These are phyloP conservation scores for Hypomecis atomaria DNA, from an alignment of 2,888 invertebrate genomes.

Conservation along the genomic window DNA sequence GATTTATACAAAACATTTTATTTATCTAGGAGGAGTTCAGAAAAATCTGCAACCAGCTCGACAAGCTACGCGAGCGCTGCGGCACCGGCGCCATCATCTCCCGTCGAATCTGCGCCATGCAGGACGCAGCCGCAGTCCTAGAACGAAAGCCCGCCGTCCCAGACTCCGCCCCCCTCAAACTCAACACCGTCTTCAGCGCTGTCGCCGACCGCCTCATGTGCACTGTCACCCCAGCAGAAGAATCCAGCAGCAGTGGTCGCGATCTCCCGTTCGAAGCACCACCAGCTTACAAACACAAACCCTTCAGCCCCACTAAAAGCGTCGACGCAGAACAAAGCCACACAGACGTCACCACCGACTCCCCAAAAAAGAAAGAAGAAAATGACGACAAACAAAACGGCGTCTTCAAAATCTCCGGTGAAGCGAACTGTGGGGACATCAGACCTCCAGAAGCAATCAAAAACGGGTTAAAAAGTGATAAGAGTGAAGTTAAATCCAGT, in stretches of 20 bases:
- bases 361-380: slow-evolving; percentile 67
- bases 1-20: slow-evolving; percentile 1
- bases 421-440: slow-evolving; percentile 76
- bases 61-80: slow-evolving; percentile 91
- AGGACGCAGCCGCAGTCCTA: slow-evolving; percentile 88
- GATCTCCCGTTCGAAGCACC: slow-evolving; percentile 78
- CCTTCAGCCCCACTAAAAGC: slow-evolving; percentile 80
- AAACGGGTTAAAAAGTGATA: slow-evolving; percentile 70
- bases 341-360: slow-evolving; percentile 75
- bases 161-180: slow-evolving; percentile 77
- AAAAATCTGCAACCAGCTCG: slow-evolving; percentile 91
- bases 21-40: slow-evolving; percentile 90
- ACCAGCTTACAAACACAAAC: slow-evolving; percentile 74
- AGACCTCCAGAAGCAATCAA: slow-evolving; percentile 70
- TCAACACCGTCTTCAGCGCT: slow-evolving; percentile 82
- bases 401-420: slow-evolving; percentile 79
- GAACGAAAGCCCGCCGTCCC: slow-evolving; percentile 81
- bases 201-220: slow-evolving; percentile 82
- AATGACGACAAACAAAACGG: slow-evolving; percentile 73
- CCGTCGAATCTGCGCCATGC: slow-evolving; percentile 92
- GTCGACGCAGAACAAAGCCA: slow-evolving; percentile 73
- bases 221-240: slow-evolving; percentile 79
- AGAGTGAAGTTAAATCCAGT: slow-evolving; percentile 69
- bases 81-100: slow-evolving; percentile 90
- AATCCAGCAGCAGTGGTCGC: slow-evolving; percentile 79